phyloP scores from a whole-genome alignment of 2,113 vertebrate genomes.

The Microcebus tavaratra region DNA sequence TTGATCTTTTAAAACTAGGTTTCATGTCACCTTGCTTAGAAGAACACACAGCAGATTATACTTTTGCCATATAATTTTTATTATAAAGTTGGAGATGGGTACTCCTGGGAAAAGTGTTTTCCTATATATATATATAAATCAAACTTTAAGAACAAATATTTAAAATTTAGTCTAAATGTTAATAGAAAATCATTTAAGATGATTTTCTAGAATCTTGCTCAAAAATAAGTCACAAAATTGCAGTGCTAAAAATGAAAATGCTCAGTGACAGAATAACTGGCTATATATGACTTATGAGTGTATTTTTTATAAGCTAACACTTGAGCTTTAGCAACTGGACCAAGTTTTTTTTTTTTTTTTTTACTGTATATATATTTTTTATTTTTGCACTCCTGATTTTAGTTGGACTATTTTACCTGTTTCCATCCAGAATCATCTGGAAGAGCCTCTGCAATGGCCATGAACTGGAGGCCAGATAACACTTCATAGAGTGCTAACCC shows the following conservation, averaged over 20 bases:
- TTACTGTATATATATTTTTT: neutral
- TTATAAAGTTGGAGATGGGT: neutral
- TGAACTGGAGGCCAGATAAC: neutral
- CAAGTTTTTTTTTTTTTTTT: neutral
- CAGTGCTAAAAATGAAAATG: neutral
- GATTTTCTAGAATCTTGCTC: neutral
- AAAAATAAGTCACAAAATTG: neutral
- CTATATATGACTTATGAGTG: neutral
- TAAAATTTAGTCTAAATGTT: neutral
- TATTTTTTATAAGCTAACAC: neutral
- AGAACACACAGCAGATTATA: neutral
- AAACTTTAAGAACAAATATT: neutral
- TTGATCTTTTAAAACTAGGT: slow-evolving; percentile 20
- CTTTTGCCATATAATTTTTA: neutral
- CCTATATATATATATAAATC: neutral
- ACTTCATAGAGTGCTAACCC: neutral
- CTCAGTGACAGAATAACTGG: neutral
- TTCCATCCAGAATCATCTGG: neutral
- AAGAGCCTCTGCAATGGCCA: neutral
- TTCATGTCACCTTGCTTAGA: neutral
- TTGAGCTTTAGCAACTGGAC: neutral
- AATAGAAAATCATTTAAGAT: neutral
- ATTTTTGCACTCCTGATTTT: neutral
- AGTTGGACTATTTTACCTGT: neutral
- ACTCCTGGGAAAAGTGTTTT: neutral